phyloP scores from a whole-genome alignment of 2,888 invertebrate species.

The Matsumyia berberina region DNA sequence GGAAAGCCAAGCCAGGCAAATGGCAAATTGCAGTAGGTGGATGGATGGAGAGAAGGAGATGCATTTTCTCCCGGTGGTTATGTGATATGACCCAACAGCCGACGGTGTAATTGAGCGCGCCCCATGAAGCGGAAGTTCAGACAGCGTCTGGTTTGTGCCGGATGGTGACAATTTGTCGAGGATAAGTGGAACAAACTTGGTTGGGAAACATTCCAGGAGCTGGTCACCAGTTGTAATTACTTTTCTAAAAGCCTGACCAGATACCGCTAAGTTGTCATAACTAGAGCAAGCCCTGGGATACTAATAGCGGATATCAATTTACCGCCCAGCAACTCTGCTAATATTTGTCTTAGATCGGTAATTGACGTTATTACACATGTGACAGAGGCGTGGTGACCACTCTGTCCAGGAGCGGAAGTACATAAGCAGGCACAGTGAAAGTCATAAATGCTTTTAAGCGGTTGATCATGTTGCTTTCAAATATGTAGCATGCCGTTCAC shows the following conservation, averaged over 20 bases:
- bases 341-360: background rate
- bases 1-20: constrained; percentile 60
- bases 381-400: no score
- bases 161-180: constrained; percentile 70
- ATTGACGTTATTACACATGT: constrained; percentile 14
- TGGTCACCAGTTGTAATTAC: constrained; percentile 33
- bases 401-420: no score
- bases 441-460: no score
- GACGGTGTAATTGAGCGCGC: constrained; percentile 46
- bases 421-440: no score
- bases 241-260: constrained; percentile 13
- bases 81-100: constrained; percentile 53
- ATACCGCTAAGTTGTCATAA: constrained; percentile 35
- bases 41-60: constrained; percentile 27
- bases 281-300: constrained; percentile 31
- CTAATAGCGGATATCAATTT: constrained; percentile 28
- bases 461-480: no score
- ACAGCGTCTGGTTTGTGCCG: constrained; percentile 61
- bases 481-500: no score
- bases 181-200: constrained; percentile 48
- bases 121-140: constrained; percentile 68
- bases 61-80: constrained; percentile 37
- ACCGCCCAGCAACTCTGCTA: background rate
- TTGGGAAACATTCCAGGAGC: constrained; percentile 55
- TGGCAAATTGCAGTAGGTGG: constrained; percentile 74